phyloP scores from a whole-genome alignment of 2,797 vertebrate species.

The Poecilia gillii region DNA sequence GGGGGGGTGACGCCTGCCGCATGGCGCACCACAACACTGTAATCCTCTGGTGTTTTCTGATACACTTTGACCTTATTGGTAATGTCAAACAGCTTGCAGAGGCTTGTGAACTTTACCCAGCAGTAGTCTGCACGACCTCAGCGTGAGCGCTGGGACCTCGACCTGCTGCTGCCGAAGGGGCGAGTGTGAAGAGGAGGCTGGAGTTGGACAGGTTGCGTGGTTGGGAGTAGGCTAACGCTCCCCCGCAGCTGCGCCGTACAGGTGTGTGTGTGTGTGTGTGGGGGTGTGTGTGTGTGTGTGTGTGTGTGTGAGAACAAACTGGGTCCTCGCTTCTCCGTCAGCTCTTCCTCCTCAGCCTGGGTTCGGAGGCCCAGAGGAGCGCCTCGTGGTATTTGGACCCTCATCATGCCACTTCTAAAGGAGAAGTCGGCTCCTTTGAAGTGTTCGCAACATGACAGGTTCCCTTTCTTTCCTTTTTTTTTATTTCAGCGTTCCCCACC shows the following conservation, averaged over 20 bases:
- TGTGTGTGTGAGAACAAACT: constrained; percentile 54
- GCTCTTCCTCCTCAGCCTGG: constrained; percentile 35
- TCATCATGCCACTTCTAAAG: constrained; percentile 81
- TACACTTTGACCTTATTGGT: constrained; percentile 80
- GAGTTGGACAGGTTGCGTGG: constrained; percentile 62
- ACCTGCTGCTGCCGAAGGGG: constrained; percentile 67
- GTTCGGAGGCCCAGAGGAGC: constrained; percentile 66
- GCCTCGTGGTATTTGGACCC: constrained; percentile 79
- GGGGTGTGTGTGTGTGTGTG: constrained; percentile 43
- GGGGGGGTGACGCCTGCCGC: constrained; percentile 28
- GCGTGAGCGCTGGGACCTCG: constrained; percentile 67
- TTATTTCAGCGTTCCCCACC: constrained; percentile 81
- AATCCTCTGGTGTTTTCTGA: constrained; percentile 72
- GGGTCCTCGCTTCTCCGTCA: constrained; percentile 44
- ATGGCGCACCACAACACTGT: constrained; percentile 51
- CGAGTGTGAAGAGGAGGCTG: constrained; percentile 38
- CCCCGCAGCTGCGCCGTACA: constrained; percentile 64
- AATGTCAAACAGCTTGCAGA: constrained; percentile 82
- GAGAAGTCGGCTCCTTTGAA: constrained; percentile 81
- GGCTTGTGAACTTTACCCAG: constrained; percentile 79
- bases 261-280: constrained; percentile 43
- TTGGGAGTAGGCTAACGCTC: constrained; percentile 64
- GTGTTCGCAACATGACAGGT: constrained; percentile 84
- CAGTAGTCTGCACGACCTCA: constrained; percentile 62
- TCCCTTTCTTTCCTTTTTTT: constrained; percentile 80